phyloP scores from a whole-genome alignment of 2,797 vertebrate species.

The Hypotaenidia philippensis region DNA sequence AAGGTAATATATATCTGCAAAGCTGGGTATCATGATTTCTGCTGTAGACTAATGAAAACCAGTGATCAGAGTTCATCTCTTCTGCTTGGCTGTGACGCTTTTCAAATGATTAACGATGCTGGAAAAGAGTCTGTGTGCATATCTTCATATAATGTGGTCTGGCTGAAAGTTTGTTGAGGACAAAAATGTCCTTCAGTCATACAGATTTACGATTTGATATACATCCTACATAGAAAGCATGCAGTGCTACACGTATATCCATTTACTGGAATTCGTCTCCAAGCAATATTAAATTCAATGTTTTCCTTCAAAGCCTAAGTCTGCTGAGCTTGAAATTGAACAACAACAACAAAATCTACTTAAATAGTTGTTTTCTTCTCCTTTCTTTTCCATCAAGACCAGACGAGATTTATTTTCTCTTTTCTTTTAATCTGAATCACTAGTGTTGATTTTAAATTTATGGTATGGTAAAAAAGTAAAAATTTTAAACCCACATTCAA shows the following conservation, averaged over 20 bases:
- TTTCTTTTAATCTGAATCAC: neutral
- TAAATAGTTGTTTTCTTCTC: neutral
- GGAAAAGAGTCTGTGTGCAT: neutral
- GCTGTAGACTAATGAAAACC: neutral
- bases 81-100: neutral
- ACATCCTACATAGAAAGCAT: neutral
- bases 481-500: neutral
- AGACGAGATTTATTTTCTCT: neutral
- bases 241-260: neutral
- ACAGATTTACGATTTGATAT: neutral
- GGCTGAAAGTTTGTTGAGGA: neutral
- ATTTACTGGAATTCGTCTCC: neutral
- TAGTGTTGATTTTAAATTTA: neutral
- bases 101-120: neutral
- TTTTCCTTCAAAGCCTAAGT: neutral
- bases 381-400: neutral
- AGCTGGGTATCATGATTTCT: neutral
- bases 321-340: neutral
- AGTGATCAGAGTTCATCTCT: neutral
- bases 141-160: neutral
- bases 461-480: neutral
- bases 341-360: neutral
- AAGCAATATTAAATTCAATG: neutral
- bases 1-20: neutral
- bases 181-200: neutral